Base-by-base conservation (phyloP, 2,797 vertebrate species). In the Brachyalestes nurse region DNA sequence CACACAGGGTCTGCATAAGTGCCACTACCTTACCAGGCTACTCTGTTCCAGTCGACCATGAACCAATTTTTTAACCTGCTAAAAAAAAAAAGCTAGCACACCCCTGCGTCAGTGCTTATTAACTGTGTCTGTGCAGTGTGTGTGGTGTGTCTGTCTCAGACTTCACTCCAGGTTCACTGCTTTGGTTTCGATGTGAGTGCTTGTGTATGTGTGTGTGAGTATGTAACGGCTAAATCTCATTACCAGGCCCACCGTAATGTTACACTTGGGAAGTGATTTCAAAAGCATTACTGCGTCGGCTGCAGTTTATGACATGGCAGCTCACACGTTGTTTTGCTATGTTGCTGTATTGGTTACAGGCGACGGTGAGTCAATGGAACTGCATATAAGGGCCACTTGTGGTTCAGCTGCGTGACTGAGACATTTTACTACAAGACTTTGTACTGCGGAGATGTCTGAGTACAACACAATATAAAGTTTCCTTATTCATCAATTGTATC, bases 281-380 rank as follows among this genome's bases (percentile, higher is more conserved):
- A 49, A 79, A 87, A 79, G 82, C 70, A 58, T 72, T 65, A 79
- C 65, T 82, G 60, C 14, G 34, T 78, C 62, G 47, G 42, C 55
- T 82, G 57, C 49, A 75, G 74, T 79, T 82, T 83, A 82, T 79
- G 81, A 77, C 75, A 79, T 53, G 34, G 55, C 75, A 55, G 69
- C 64, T 76, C 55, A 16, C 21, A 23, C 5, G 40, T 82, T 80
- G 80, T 74, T 86, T 62, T 81, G 77, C 82, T 65, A 40, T 62
- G 21, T 71, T 77, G 77, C 72, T 86, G 78, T 80, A 84, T 70
- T 82, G 81, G 71, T 80, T 84, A 86, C 69, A 77, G 77, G 77
- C 47, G 64, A 84, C 61, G 34, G 69, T 65, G 77, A 77, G 40
- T 81, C 70, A 82, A 62, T 77, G 65, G 53, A 74, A 79, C 53